Conservation (phyloP, 1,140 invertebrate genomes). For the Diabrotica virgifera region DNA sequence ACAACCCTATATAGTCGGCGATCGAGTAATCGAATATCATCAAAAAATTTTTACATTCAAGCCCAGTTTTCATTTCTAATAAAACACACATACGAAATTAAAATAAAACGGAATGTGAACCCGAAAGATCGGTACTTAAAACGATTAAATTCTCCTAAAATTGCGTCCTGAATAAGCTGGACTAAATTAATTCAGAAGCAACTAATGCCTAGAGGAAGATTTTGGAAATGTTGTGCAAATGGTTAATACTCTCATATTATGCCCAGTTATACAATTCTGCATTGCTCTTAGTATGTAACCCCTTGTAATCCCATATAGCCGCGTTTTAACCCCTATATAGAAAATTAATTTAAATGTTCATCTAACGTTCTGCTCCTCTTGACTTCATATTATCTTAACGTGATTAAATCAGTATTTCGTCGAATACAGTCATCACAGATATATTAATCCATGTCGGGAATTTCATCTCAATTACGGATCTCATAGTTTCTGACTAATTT, state of each 20-base stretch:
- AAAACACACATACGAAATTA: too few species aligned
- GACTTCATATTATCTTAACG: not conserved
- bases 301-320: not conserved
- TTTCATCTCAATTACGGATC: not conserved
- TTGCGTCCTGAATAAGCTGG: not conserved
- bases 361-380: not conserved
- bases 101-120: too few species aligned
- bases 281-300: not conserved
- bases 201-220: not conserved
- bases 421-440: not conserved
- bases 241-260: not conserved
- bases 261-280: not conserved
- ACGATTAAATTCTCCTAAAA: not conserved
- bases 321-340: not conserved
- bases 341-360: slow-evolving; percentile 1
- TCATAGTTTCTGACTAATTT: not conserved
- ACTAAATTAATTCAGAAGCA: slow-evolving; percentile 1
- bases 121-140: not conserved
- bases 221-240: slow-evolving; percentile 2
- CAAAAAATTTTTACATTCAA: too few species aligned
- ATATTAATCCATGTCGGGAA: not conserved
- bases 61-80: too few species aligned
- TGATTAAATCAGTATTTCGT: not conserved
- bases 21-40: too few species aligned
- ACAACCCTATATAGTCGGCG: too few species aligned